Evolutionary conservation across 2,113 vertebrate species (phyloP), one percentile per base, ranked within the genome.

Genomic region (Rostratula benghalensis): DNA sequence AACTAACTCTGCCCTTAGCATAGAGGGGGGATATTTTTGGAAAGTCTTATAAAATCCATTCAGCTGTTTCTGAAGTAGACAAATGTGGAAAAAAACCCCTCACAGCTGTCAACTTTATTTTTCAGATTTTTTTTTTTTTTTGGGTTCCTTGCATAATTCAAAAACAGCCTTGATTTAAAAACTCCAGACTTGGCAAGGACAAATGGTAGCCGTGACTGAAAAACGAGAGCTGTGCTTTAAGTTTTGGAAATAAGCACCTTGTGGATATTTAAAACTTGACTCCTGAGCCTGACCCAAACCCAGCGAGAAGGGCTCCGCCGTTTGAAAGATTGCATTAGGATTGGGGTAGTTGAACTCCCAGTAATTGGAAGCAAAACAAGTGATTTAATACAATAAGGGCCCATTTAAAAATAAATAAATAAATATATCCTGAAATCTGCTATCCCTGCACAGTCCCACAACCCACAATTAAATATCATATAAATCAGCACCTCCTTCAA

Each of bases 41-140:
- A 95, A 94, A 93, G 80, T 90, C 84, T 95, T 87, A 92, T 74
- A 90, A 97, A 96, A 96, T 79, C 92, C 84, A 96, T 90, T 96
- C 84, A 71, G 89, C 87, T 95, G 90, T 93, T 95, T 83, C 94
- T 95, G 84, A 95, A 78, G 83, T 41, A 92, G 86, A 95, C 12
- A 39, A 68, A 96, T 95, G 84, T 97, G 97, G 97, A 97, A 97
- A 96, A 82, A 94, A 95, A 92, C 3, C 1, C 21, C 75, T 95
- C 96, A 95, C 37, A 68, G 73, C 89, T 93, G 94, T 96, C 95
- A 97, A 92, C 86, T 94, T 92, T 85, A 82, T 94, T 92, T 95
- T 94, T 95, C 76, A 79, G 63, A 37, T 63, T 1, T 45, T 35
- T 43, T 60, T 18, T 51, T 60, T 71, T 33, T 60, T 50, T 68